These are phyloP conservation scores for Parnassius mnemosyne DNA, from an alignment of 2,888 invertebrate genomes.

Conservation along the genomic window DNA sequence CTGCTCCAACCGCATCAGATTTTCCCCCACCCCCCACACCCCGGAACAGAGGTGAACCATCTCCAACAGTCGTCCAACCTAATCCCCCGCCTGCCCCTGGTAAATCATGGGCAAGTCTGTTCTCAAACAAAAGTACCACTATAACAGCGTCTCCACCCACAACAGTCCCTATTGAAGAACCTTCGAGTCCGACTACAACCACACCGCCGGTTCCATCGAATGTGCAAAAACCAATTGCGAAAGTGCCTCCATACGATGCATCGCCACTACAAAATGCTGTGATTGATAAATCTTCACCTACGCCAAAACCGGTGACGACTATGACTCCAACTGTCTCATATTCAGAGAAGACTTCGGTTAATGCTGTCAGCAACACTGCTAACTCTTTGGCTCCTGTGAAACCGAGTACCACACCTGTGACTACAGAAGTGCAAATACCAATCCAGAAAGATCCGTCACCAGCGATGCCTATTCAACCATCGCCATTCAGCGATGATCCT, in stretches of 20 bases:
- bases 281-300: slow-evolving; percentile 50
- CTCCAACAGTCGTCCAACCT: slow-evolving; percentile 51
- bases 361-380: slow-evolving; percentile 49
- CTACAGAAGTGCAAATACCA: slow-evolving; percentile 43
- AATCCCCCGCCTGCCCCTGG: slow-evolving; percentile 69
- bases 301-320: slow-evolving; percentile 36
- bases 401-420: slow-evolving; percentile 34
- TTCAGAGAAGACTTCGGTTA: slow-evolving; percentile 65
- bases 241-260: slow-evolving; percentile 81
- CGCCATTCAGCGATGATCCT: slow-evolving; percentile 83
- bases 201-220: slow-evolving; percentile 49
- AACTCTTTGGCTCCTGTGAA: slow-evolving; percentile 40
- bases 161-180: slow-evolving; percentile 51
- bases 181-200: slow-evolving; percentile 51
- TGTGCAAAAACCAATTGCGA: slow-evolving; percentile 80
- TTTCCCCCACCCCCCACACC: slow-evolving; percentile 75
- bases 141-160: slow-evolving; percentile 38
- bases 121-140: slow-evolving; percentile 64
- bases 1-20: slow-evolving; percentile 74
- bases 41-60: slow-evolving; percentile 60
- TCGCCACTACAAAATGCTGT: slow-evolving; percentile 59
- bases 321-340: slow-evolving; percentile 48
- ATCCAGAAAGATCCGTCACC: slow-evolving; percentile 55
- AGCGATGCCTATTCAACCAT: slow-evolving; percentile 61
- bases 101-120: slow-evolving; percentile 85